These are phyloP conservation scores for Lucinisca nassula DNA, from an alignment of 2,888 invertebrate genomes.

Conservation along the genomic window DNA sequence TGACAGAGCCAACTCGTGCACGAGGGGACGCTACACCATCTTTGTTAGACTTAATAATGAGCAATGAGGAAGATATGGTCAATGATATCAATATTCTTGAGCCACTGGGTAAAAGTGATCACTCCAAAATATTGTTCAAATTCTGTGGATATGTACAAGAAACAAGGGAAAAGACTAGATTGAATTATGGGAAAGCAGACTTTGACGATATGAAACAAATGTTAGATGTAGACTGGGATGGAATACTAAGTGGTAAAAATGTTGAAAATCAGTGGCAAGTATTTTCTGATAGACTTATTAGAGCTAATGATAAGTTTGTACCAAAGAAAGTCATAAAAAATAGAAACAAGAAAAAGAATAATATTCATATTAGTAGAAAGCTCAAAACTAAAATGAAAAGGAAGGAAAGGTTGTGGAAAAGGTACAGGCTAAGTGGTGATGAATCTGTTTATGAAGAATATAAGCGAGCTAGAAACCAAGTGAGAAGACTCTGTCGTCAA, in stretches of 20 bases:
- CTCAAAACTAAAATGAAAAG: not conserved
- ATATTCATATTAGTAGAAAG: not conserved
- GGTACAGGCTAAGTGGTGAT: not conserved
- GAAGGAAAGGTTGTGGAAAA: not conserved
- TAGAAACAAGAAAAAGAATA: not conserved
- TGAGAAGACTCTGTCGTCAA: not conserved
- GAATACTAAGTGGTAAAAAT: not conserved
- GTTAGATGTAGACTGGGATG: not conserved
- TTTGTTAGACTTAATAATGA: not conserved
- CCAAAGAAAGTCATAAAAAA: not conserved
- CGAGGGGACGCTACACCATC: not conserved
- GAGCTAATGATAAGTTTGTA: not conserved
- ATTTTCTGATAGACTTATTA: not conserved
- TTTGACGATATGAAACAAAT: not conserved
- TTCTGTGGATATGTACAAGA: not conserved
- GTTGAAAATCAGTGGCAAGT: not conserved
- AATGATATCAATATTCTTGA: not conserved
- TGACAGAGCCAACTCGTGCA: not conserved
- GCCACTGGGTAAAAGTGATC: constrained; percentile 6
- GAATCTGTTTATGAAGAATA: not conserved
- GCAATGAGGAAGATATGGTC: not conserved
- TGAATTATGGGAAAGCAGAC: not conserved
- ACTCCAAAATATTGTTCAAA: not conserved
- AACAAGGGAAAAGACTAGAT: not conserved
- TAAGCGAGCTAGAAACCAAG: not conserved